These are phyloP conservation scores for Puffinus mauretanicus DNA, from an alignment of 2,113 vertebrate genomes.

Conservation along the genomic window DNA sequence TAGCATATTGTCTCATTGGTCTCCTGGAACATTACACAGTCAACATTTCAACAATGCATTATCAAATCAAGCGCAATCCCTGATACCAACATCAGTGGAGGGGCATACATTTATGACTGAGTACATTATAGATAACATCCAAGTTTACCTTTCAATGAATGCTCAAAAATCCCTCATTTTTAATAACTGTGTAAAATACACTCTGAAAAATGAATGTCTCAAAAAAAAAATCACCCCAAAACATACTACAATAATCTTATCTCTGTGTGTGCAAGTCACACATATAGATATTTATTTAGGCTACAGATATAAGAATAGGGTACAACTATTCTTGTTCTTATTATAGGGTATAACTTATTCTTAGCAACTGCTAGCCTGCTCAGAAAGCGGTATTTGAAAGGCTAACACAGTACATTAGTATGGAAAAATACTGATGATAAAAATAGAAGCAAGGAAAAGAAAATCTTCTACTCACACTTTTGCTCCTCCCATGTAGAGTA, in stretches of 20 bases:
- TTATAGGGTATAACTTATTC: too few relatives aligned
- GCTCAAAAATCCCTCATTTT: neutral
- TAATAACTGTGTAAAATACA: neutral
- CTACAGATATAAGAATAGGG: neutral
- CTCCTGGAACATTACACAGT: neutral
- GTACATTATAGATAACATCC: neutral
- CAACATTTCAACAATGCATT: neutral
- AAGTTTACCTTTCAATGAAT: neutral
- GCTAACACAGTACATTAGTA: neutral
- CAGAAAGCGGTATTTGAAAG: neutral
- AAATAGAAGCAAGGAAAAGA: neutral
- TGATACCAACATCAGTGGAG: neutral
- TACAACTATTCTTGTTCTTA: neutral
- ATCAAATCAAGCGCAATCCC: neutral
- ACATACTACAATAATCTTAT: neutral
- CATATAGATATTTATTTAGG: neutral
- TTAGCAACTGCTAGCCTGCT: neutral
- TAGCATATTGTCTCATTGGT: neutral
- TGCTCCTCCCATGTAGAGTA: slow-evolving; percentile 56
- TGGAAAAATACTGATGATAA: neutral
- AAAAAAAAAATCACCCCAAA: neutral
- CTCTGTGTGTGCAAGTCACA: neutral
- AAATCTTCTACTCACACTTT: slow-evolving; percentile 72
- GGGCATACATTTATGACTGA: neutral
- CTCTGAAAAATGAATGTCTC: neutral